Evolutionary conservation across 2,797 vertebrate genomes (phyloP).

Genomic region (Falco peregrinus): DNA sequence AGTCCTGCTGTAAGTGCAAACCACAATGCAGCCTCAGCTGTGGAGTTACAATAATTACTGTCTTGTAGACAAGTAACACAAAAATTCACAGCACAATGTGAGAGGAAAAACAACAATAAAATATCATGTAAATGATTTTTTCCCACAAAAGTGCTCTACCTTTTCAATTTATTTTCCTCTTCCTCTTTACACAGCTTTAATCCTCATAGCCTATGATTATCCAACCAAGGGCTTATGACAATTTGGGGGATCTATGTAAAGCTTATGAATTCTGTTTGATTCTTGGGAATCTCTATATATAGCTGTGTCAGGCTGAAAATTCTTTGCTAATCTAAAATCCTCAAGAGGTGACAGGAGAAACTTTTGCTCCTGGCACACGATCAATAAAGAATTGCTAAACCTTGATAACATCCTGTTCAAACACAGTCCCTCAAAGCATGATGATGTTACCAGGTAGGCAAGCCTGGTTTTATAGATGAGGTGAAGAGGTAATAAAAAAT

Average conservation of each 20-base stretch:
- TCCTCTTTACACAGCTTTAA: not conserved
- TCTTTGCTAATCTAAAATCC: not conserved
- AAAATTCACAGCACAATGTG: not conserved
- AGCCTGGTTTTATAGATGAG: not conserved
- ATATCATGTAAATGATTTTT: not conserved
- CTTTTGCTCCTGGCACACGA: not conserved
- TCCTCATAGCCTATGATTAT: not conserved
- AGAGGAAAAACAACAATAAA: not conserved
- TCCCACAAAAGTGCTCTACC: not conserved
- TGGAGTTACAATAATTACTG: not conserved
- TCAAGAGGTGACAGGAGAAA: not conserved
- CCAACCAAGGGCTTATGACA: not conserved
- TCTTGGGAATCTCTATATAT: not conserved
- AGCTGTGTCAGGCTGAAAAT: not conserved
- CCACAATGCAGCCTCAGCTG: not conserved
- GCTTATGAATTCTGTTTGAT: not conserved
- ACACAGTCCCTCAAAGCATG: not conserved
- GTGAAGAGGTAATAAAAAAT: not conserved
- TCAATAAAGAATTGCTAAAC: conserved; percentile 4
- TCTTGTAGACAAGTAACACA: not conserved
- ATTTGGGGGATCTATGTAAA: not conserved
- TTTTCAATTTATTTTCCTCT: not conserved
- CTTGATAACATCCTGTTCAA: not conserved
- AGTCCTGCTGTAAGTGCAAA: not conserved
- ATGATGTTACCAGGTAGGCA: not conserved